Base-by-base conservation (phyloP, 2,888 invertebrate genomes). In the Lithodes maja region DNA sequence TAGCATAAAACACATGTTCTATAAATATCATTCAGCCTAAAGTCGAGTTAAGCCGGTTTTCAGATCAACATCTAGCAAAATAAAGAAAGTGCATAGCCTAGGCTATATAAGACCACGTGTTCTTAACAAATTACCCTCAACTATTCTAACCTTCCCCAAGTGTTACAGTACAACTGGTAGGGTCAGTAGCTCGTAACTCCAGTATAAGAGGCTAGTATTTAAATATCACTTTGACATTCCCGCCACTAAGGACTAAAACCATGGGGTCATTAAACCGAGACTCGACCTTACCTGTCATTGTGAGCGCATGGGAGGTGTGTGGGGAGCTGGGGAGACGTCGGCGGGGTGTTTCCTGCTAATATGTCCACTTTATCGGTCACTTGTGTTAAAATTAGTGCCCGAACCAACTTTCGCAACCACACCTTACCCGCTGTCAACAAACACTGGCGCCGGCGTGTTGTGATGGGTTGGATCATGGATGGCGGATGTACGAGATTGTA, bases 381-480 rank as follows among this genome's bases (percentile, higher is more conserved):
- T 80, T 81, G 81, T 86, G 80, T 74, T 80, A 71, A 86, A 74
- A 80, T 61, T 3, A 69, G 12, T 12, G 33, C n/a, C 71, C 52
- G 55, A 71, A 54, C 81, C 74, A 75, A 86, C 86, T 81, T 86
- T 69, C 86, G 68, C 86, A 82, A 69, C 85, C 81, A 61, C 86
- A 82, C 86, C 86, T 86, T 86, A 17, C 86, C n/a, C 81, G 81
- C 52, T 86, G 86, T 86, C 80, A 86, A 86, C 86, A 86, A 86
- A 86, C 86, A 81, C 81, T 86, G 55, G 74, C 86, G 81, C 81
- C 68, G 74, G 86, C 86, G 86, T 75, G 81, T 80, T 54, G 71
- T 69, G 55, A 15, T 15, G 53, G 12, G 49, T 50, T 5, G 54
- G 15, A 9, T 86, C 81, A 54, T 75, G n/a, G 15, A 9, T 86